phyloP scores from a whole-genome alignment of 2,888 invertebrate genomes.

The Andrena haemorrhoa region DNA sequence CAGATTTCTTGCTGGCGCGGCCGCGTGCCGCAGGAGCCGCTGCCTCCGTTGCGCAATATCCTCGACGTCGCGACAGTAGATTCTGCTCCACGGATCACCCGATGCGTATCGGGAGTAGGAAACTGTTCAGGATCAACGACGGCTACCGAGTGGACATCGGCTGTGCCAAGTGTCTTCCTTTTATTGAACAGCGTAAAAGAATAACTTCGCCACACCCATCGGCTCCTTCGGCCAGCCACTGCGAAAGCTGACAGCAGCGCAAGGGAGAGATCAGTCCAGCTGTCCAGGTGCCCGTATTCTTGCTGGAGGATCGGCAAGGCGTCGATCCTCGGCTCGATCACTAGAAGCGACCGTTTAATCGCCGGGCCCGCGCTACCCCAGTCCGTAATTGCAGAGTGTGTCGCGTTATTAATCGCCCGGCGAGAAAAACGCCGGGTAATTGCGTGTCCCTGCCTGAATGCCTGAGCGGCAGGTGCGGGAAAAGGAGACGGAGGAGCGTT shows the following conservation, averaged over 20 bases:
- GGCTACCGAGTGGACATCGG: too few species aligned
- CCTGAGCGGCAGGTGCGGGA: conserved; percentile 55
- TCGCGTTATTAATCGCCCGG: conserved; percentile 53
- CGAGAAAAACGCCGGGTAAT: conserved; percentile 47
- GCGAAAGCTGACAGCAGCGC: not conserved
- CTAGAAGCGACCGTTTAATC: conserved; percentile 21
- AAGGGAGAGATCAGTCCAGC: not conserved
- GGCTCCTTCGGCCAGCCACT: not conserved
- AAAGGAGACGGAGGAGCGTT: conserved; percentile 33
- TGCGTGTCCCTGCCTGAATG: conserved; percentile 52
- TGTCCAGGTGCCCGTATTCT: not conserved
- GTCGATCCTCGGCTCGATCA: conserved; percentile 24
- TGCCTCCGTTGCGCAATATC: conserved; percentile 42
- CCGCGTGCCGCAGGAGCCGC: conserved; percentile 49
- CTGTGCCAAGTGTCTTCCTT: too few species aligned
- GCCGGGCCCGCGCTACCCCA: conserved; percentile 2
- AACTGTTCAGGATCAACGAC: too few species aligned
- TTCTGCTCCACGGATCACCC: not conserved
- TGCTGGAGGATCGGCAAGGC: not conserved
- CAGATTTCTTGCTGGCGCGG: conserved; percentile 42
- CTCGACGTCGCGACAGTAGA: not conserved
- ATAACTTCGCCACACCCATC: not conserved
- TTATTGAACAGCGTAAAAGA: too few species aligned
- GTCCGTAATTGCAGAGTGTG: conserved; percentile 39
- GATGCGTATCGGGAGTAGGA: too few species aligned